Evolutionary conservation across 2,888 invertebrate genomes (phyloP), one percentile per base, ranked within the genome.

Genomic region (Drosophila percnosoma): DNA sequence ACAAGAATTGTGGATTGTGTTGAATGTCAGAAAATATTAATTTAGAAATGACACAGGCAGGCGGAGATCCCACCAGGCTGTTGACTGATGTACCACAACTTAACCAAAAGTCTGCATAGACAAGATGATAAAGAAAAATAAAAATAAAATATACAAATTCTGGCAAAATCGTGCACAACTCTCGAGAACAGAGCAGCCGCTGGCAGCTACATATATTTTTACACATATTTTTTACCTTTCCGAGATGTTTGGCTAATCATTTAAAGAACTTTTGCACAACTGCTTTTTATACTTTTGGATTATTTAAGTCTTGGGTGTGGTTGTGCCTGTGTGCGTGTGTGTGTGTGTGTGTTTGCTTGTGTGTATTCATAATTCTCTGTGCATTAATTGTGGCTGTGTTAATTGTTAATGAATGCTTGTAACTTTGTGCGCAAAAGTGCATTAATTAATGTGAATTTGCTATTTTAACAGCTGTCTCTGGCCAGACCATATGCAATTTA

Each of bases 361-460:
- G 48, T 53, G 27, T 61, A 60, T 62, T 34, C 36, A 57, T 15
- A 63, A 33, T 59, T 59, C 29, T 54, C 15, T 49, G 77, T 74
- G 70, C 70, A 53, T 38, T 60, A 49, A 34, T 54, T 68, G 34
- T 70, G 53, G 21, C 6, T 31, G 66, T 74, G 58, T 55, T 52
- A 58, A 45, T 68, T 67, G 61, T 59, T 68, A 57, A 49, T 58
- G 33, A 66, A 63, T 61, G 70, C 69, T 74, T 81, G 62, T 69
- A 60, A 64, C 78, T 84, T 73, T 80, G 85, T 78, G 80, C 72
- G 74, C 78, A 29, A 36, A 51, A 65, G 65, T 71, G 62, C 55
- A 59, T 80, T 67, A 57, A 69, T 60, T 70, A 48, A 66, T 42
- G 53, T 29, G 29, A 48, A 40, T 49, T 45, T 60, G 18, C 34